phyloP scores from a whole-genome alignment of 2,797 vertebrate species.

The Falco concolor region DNA sequence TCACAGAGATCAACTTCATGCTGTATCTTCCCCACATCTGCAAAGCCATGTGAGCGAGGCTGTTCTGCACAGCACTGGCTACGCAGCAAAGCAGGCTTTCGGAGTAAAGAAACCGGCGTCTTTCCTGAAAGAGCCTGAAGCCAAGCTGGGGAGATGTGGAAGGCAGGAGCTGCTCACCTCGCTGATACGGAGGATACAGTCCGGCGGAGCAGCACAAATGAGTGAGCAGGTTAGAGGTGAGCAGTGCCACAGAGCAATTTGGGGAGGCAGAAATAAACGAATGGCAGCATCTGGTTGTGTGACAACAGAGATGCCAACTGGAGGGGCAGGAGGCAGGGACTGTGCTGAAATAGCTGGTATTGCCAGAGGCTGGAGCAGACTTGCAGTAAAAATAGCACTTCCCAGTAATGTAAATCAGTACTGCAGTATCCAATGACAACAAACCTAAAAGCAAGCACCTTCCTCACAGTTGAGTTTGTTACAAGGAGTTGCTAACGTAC shows the following conservation, averaged over 20 bases:
- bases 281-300: not conserved
- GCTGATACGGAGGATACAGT: rapidly evolving
- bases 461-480: not conserved
- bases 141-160: not conserved
- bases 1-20: not conserved
- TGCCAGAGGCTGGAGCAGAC: constrained; percentile 46
- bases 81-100: not conserved
- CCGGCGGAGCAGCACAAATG: not conserved
- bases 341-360: not conserved
- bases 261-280: not conserved
- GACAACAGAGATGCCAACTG: not conserved
- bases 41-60: not conserved
- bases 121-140: not conserved
- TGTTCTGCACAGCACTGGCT: not conserved
- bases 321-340: not conserved
- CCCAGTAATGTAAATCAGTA: constrained; percentile 12
- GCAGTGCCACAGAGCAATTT: not conserved
- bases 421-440: constrained; percentile 47
- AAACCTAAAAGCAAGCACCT: not conserved
- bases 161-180: not conserved
- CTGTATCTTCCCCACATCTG: not conserved
- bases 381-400: constrained; percentile 36
- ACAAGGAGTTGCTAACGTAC: not conserved
- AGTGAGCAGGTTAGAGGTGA: not conserved
- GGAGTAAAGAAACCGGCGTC: not conserved